phyloP scores from a whole-genome alignment of 1,140 invertebrate genomes.

The Cryptotermes secundus region DNA sequence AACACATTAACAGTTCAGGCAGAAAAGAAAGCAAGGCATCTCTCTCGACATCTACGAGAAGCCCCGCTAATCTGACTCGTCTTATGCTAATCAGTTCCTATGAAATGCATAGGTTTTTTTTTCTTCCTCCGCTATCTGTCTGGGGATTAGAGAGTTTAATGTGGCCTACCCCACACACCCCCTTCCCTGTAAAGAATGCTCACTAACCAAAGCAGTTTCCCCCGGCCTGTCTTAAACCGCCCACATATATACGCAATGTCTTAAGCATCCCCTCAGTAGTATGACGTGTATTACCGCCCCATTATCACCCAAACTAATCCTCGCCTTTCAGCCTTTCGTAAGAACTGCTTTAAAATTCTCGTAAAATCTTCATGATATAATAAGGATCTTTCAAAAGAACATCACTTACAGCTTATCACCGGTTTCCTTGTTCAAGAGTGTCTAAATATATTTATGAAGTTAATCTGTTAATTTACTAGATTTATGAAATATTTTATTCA shows the following conservation, averaged over 20 bases:
- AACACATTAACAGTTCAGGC: slow-evolving; percentile 25
- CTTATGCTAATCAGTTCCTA: slow-evolving; percentile 24
- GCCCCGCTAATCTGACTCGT: background rate
- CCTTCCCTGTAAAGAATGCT: background rate
- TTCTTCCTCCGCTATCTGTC: background rate
- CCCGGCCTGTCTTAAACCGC: background rate
- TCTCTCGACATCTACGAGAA: background rate
- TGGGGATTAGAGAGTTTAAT: background rate
- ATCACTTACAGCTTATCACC: background rate
- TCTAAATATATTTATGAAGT: too few species aligned
- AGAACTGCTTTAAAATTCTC: background rate
- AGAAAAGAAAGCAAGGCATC: background rate
- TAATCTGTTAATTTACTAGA: background rate
- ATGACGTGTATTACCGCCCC: background rate
- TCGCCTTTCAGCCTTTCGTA: background rate
- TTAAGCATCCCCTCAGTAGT: background rate
- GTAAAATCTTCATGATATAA: background rate
- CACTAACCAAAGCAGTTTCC: background rate
- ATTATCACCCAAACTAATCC: slow-evolving; percentile 4
- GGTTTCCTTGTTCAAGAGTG: background rate
- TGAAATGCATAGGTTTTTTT: slow-evolving; percentile 22
- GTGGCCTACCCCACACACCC: background rate
- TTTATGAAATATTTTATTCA: background rate
- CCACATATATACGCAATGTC: background rate
- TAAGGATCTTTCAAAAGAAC: background rate